Base-by-base conservation (phyloP, 1,140 invertebrate species). In the Coenobita brevimanus region DNA sequence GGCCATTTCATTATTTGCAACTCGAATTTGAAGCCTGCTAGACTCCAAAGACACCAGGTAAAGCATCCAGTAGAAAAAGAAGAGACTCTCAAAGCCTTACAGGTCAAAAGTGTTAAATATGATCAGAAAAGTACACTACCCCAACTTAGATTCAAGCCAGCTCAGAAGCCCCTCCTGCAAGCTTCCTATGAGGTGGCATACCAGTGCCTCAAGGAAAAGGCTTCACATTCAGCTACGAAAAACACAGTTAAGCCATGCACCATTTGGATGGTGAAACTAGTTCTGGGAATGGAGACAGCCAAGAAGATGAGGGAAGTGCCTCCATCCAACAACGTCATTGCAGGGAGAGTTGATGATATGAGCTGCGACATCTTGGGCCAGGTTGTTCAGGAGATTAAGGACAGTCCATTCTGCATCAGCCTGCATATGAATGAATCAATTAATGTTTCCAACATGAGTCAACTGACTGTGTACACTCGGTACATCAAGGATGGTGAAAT, bases 11-110 rank as follows among this genome's bases (percentile, higher is more conserved):
- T 24, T 27, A 71, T n/a, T 71, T 71, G 30, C 67, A 71, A 33
- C 67, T 71, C 67, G 15, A 71, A 71, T 71, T 3, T 71, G 67
- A 71, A 71, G 30, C 67, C 67, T 71, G 67, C 67, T 71, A 71
- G 67, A 33, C 67, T 71, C 67, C 3, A 30, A 71, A 30, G 33
- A 1, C 67, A 71, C 30, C 67, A 89, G 27, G 13, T 81, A 24
- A 54, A 73, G 15, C 69, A 73, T 73, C 30, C 36, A 73, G 2
- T 21, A 27, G 13, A 15, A 15, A 10, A 57, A n/a, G 30, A 30
- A 69, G n/a, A n/a, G n/a, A n/a, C n/a, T n/a, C n/a, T n/a, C n/a
- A n/a, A n/a, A n/a, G n/a, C n/a, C n/a, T n/a, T n/a, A n/a, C n/a
- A n/a, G n/a, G n/a, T n/a, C n/a, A n/a, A n/a, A n/a, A n/a, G n/a